Conservation (phyloP, 2,888 invertebrate species). For the Coenonympha arcania region DNA sequence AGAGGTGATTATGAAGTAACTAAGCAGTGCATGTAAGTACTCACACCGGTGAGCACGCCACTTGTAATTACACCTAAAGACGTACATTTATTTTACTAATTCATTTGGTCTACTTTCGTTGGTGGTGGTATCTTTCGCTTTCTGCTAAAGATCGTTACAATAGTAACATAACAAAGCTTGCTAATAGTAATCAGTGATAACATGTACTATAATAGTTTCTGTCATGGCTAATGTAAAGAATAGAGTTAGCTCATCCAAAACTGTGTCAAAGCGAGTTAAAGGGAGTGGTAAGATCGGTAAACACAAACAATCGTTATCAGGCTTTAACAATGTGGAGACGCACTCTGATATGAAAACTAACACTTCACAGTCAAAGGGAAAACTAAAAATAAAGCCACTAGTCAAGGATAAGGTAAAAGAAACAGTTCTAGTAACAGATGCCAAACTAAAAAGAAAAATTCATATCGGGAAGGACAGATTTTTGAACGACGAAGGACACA, state of each 20-base stretch:
- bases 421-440: slow-evolving; percentile 22
- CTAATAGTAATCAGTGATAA: slow-evolving; percentile 49
- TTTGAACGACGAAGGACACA: slow-evolving; percentile 41
- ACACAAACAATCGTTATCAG: slow-evolving; percentile 44
- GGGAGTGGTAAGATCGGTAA: slow-evolving; percentile 39
- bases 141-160: slow-evolving; percentile 31
- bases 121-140: slow-evolving; percentile 54
- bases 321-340: slow-evolving; percentile 36
- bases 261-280: slow-evolving; percentile 39
- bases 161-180: slow-evolving; percentile 43
- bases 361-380: slow-evolving; percentile 34
- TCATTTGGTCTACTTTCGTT: slow-evolving; percentile 35
- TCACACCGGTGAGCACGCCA: slow-evolving; percentile 41
- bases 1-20: slow-evolving; percentile 67
- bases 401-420: slow-evolving; percentile 16
- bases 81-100: slow-evolving; percentile 36
- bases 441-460: slow-evolving; percentile 20
- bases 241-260: slow-evolving; percentile 53
- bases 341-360: slow-evolving; percentile 30
- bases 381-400: slow-evolving; percentile 30
- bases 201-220: slow-evolving; percentile 31
- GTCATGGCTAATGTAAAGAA: slow-evolving; percentile 63
- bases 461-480: slow-evolving; percentile 20
- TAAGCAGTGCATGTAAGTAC: slow-evolving; percentile 65
- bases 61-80: slow-evolving; percentile 31